Evolutionary conservation across 2,113 vertebrate species (phyloP).

Genomic region (Mastomys natalensis): DNA sequence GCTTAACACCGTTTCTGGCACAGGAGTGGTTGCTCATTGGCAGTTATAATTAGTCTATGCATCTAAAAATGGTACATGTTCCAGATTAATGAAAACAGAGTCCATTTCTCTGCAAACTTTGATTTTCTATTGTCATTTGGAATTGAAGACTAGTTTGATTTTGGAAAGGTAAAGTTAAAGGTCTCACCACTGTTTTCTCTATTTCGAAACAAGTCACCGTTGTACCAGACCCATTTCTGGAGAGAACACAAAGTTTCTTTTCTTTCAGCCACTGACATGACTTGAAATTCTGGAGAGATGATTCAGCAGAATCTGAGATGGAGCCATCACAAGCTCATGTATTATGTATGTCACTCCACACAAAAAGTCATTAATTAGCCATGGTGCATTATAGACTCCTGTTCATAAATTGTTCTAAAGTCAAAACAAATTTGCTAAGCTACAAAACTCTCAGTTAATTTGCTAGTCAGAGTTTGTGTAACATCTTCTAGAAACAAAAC

Average conservation of each 20-base stretch:
- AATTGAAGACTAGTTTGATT: not conserved
- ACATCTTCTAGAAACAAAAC: constrained; percentile 50
- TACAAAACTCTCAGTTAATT: constrained; percentile 61
- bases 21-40: not conserved
- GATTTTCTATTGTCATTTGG: not conserved
- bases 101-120: not conserved
- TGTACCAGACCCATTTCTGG: not conserved
- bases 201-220: constrained; percentile 1
- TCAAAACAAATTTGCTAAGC: constrained; percentile 68
- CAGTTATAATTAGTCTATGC: not conserved
- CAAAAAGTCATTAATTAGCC: constrained; percentile 66
- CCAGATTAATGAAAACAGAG: not conserved
- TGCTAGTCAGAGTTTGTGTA: constrained; percentile 44
- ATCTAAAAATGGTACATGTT: not conserved
- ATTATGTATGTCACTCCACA: constrained; percentile 66
- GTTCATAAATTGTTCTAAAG: constrained; percentile 67
- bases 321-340: constrained; percentile 31
- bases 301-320: constrained; percentile 30
- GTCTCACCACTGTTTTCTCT: not conserved
- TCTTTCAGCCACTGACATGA: not conserved
- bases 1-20: not conserved
- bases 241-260: not conserved
- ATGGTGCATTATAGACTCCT: constrained; percentile 44
- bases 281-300: constrained; percentile 34
- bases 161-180: not conserved